These are phyloP conservation scores for Phoenicopterus ruber DNA, from an alignment of 2,113 vertebrate species.

Conservation along the genomic window DNA sequence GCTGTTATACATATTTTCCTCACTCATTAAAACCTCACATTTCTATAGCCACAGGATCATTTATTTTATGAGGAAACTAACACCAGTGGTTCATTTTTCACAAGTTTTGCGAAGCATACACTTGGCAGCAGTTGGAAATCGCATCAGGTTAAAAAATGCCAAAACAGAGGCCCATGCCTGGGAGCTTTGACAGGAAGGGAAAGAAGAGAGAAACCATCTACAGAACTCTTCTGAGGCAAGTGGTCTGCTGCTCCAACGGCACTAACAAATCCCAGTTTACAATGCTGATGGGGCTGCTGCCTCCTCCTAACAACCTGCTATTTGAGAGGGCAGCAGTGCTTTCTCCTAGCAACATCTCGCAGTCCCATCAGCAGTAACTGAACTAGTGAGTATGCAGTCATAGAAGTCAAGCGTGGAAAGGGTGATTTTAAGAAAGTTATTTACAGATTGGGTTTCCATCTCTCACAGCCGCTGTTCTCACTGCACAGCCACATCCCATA, in stretches of 20 bases:
- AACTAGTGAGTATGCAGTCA: background rate
- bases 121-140: background rate
- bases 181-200: background rate
- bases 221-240: background rate
- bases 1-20: background rate
- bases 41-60: background rate
- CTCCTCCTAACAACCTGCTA: background rate
- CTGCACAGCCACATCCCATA: background rate
- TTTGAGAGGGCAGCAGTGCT: background rate
- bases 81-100: background rate
- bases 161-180: background rate
- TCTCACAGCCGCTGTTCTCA: background rate
- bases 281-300: background rate
- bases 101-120: background rate
- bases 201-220: background rate
- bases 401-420: background rate
- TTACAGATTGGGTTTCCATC: background rate
- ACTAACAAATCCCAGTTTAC: background rate
- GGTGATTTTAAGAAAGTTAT: background rate
- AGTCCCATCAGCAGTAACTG: background rate
- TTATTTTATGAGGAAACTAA: background rate
- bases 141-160: background rate
- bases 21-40: background rate
- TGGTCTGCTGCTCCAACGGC: background rate
- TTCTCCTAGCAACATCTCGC: background rate